Base-by-base conservation (phyloP, 2,888 invertebrate species). In the Aproaerema taeniolella region DNA sequence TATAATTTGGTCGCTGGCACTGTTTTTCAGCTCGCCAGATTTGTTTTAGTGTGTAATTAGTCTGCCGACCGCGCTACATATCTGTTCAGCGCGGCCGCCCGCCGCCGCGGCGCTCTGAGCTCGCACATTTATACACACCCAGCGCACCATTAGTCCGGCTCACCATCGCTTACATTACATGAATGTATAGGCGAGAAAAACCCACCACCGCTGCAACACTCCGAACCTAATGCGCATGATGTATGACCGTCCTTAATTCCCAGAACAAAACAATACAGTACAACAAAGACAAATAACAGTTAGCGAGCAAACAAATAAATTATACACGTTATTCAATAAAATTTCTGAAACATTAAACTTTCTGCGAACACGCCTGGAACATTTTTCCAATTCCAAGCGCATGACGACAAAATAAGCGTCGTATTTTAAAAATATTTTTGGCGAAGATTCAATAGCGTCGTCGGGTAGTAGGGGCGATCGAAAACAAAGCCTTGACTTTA, bases 1-100 rank as follows among this genome's bases (percentile, higher is more conserved):
- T 35, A 8, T 32, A 29, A 36, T 39, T 40, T 31, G 30, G 30
- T 30, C 16, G n/a, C 25, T 26, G 33, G 35, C 38, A n/a, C 39
- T 43, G 36, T 42, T 49, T 54, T 51, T 50, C 48, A 39, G 41
- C 41, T 46, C 45, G 50, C 50, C 51, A 54, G 53, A 55, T 61
- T 56, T 55, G 56, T 55, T 56, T 48, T 43, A 43, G 47, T 41
- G 49, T 46, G 56, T 58, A 69, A 72, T 72, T 67, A 71, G 61
- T 63, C 53, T 47, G 48, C 39, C 41, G 49, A 55, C 49, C 53
- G 45, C 55, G 54, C 57, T 50, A 63, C 63, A 60, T 52, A 61
- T 65, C 64, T 63, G 61, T 61, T 60, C 56, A 62, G 64, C 51
- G 55, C 32, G 32, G 54, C 46, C 52, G 50, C 53, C 40, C 46